A percentile compares a stretch with the other conserved stretches of the same genome.
These are phyloP conservation scores for Rhodeus uyekii DNA, from an alignment of 2,797 vertebrate species.

Conservation along the genomic window DNA sequence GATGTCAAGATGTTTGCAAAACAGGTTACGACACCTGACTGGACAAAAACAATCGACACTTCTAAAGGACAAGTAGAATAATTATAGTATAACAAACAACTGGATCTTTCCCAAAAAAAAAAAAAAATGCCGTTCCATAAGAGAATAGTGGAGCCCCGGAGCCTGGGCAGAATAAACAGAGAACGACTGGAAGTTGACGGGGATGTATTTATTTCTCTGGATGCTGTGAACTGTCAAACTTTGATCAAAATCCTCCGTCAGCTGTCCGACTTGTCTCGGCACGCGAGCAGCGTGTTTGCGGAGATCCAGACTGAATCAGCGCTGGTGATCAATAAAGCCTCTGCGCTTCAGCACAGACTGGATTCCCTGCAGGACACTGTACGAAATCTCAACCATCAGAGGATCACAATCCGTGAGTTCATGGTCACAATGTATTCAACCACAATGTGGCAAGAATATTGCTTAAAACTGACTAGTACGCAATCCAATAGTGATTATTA, in stretches of 20 bases:
- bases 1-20: slow-evolving; percentile 32
- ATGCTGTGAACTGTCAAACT: slow-evolving; percentile 75
- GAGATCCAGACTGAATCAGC: slow-evolving; percentile 77
- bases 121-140: slow-evolving; percentile 78
- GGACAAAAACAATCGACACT: background rate
- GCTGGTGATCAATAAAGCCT: slow-evolving; percentile 70
- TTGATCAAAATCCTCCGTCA: slow-evolving; percentile 78
- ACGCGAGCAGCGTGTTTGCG: slow-evolving; percentile 80
- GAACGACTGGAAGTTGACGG: slow-evolving; percentile 28
- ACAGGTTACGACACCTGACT: slow-evolving; percentile 5
- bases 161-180: slow-evolving; percentile 67
- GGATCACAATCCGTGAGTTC: slow-evolving; percentile 80
- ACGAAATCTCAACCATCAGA: slow-evolving; percentile 76
- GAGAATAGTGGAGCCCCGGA: slow-evolving; percentile 73
- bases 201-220: slow-evolving; percentile 71
- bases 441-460: background rate
- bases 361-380: slow-evolving; percentile 69
- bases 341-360: slow-evolving; percentile 73
- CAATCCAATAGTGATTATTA: background rate
- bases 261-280: slow-evolving; percentile 81
- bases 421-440: background rate
- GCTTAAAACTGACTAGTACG: background rate
- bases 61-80: background rate
- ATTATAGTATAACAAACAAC: background rate
- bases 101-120: background rate